These are phyloP conservation scores for Cylas formicarius DNA, from an alignment of 1,140 invertebrate genomes.

Conservation along the genomic window DNA sequence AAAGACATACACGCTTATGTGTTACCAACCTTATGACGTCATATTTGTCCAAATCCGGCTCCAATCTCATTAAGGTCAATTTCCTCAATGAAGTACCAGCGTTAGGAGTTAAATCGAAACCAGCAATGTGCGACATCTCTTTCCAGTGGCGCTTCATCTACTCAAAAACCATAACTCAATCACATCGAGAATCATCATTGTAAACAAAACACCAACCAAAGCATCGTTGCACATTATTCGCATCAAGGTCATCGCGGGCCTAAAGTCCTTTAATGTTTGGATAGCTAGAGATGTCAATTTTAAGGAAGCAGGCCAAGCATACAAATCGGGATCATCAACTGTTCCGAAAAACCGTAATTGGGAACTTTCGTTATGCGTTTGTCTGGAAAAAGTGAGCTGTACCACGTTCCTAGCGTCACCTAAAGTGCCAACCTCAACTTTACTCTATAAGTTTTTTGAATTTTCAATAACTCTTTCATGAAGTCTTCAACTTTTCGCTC, in stretches of 20 bases:
- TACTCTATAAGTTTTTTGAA: constrained; percentile 71
- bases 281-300: constrained; percentile 65
- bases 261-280: constrained; percentile 70
- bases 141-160: constrained; percentile 79
- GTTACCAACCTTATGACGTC: constrained; percentile 56
- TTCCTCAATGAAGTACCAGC: constrained; percentile 78
- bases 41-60: constrained; percentile 66
- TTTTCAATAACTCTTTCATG: constrained; percentile 66
- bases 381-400: too few species aligned
- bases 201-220: constrained; percentile 44
- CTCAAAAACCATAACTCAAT: not conserved
- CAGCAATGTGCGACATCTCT: constrained; percentile 78
- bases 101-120: constrained; percentile 77
- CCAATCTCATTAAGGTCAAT: constrained; percentile 69
- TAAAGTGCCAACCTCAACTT: constrained; percentile 48
- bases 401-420: too few species aligned
- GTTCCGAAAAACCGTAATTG: constrained; percentile 57
- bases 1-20: not conserved
- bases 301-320: constrained; percentile 68
- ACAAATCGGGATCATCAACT: constrained; percentile 68
- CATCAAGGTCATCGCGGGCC: constrained; percentile 71
- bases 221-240: constrained; percentile 83
- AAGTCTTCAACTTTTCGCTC: constrained; percentile 66
- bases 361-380: constrained; percentile 60
- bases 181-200: not conserved